Percentiles rank a stretch among this genome's conserved stretches.
Evolutionary conservation across 2,797 vertebrate genomes (phyloP).

Genomic region (Acrossocheilus wenchowensis): DNA sequence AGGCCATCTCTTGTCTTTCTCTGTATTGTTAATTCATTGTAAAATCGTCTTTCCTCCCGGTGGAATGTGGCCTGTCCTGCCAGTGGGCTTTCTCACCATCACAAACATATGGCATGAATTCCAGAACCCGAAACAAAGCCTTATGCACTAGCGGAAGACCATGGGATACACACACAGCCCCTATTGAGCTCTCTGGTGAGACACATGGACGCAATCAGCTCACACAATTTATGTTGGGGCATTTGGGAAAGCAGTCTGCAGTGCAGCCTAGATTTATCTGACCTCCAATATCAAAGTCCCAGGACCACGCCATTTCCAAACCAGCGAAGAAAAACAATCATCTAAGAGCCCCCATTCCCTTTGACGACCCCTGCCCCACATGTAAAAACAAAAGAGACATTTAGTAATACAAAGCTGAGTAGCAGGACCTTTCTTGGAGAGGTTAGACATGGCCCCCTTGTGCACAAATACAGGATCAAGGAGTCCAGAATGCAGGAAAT

Average conservation of each 20-base stretch:
- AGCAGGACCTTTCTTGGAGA: slow-evolving; percentile 60
- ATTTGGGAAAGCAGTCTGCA: slow-evolving; percentile 63
- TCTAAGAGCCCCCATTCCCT: slow-evolving; percentile 70
- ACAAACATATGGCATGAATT: slow-evolving; percentile 40
- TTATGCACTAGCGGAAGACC: slow-evolving; percentile 11
- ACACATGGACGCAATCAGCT: slow-evolving; percentile 65
- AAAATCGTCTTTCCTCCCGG: slow-evolving; percentile 1
- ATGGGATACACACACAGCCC: slow-evolving; percentile 33
- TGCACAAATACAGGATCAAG: slow-evolving; percentile 54
- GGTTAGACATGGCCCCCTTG: slow-evolving; percentile 44
- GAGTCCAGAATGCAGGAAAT: slow-evolving; percentile 77
- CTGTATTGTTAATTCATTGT: slow-evolving; percentile 38
- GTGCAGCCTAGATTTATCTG: slow-evolving; percentile 75
- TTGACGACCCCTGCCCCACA: slow-evolving; percentile 57
- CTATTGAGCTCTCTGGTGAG: slow-evolving; percentile 63
- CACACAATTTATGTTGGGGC: slow-evolving; percentile 40
- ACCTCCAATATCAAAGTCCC: slow-evolving; percentile 76
- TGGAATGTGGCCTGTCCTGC: slow-evolving; percentile 30
- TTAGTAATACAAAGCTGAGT: slow-evolving; percentile 71
- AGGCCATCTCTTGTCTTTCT: slow-evolving; percentile 23
- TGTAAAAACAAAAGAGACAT: slow-evolving; percentile 59
- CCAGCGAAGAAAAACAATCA: slow-evolving; percentile 81
- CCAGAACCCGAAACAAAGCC: slow-evolving; percentile 33
- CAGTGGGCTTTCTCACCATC: slow-evolving; percentile 35
- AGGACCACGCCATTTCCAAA: slow-evolving; percentile 78